Conservation (phyloP, 2,797 vertebrate genomes). For the Hippocampus kuda region DNA sequence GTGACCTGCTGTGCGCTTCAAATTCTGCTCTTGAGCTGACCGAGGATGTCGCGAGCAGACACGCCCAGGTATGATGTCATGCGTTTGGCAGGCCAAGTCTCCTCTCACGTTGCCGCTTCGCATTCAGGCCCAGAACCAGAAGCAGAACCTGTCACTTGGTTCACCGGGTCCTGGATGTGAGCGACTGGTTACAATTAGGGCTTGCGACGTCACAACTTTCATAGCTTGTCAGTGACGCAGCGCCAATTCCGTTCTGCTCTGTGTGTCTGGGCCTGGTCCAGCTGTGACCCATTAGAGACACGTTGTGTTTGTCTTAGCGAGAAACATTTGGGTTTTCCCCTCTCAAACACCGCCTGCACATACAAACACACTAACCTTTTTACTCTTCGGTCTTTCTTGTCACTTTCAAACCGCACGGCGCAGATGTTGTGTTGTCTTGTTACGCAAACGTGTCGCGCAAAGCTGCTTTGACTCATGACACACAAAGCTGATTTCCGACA, state of each 20-base stretch:
- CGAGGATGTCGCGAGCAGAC: not conserved
- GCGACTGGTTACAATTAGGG: not conserved
- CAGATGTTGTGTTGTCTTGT: no score
- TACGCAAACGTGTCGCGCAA: no score
- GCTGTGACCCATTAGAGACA: conserved; percentile 71
- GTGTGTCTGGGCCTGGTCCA: conserved; percentile 45
- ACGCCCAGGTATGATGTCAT: conserved; percentile 54
- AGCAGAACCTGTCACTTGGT: not conserved
- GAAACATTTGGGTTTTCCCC: conserved; percentile 70
- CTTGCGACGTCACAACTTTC: not conserved
- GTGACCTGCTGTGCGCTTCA: no score
- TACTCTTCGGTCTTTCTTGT: not conserved
- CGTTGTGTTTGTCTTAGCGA: conserved; percentile 63
- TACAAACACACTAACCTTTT: conserved; percentile 16
- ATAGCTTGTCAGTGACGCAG: not conserved
- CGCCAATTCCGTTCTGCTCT: not conserved
- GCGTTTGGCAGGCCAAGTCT: conserved; percentile 35
- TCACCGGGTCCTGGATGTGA: conserved; percentile 6
- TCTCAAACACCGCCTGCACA: conserved; percentile 47
- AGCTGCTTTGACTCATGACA: no score
- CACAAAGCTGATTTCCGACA: no score
- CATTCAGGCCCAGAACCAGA: not conserved
- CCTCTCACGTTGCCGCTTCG: conserved; percentile 10
- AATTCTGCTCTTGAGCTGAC: not conserved
- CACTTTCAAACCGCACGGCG: conserved; percentile 13